Base-by-base conservation (phyloP, 2,888 invertebrate genomes). In the Lasiommata megera region DNA sequence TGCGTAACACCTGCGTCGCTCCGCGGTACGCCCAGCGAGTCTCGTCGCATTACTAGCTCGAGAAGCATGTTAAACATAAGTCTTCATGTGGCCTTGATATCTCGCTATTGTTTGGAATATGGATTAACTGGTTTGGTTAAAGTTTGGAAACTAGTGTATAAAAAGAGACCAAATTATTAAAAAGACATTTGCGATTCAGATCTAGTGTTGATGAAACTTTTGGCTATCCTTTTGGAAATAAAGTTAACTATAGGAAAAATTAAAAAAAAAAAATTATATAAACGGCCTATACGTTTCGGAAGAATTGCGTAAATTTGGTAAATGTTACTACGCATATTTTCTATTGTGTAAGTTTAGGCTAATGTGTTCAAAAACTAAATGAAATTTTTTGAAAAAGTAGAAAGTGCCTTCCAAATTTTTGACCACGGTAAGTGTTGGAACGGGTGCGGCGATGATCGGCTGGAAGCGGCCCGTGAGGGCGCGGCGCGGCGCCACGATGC, bases 401-500 rank as follows among this genome's bases (percentile, higher is more conserved):
- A 93, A 94, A 95, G 94, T 95, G 95, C 95, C 95, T 95, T 95
- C 94, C 94, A 94, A 92, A 92, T 88, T 88, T 88, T 90, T 89
- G 90, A 91, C 90, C 90, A 91, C 85, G 87, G 82, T 87, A 86
- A 92, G 92, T 91, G 92, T 92, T 88, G 93, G 93, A 85, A 80
- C 80, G 75, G 79, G 80, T 84, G 86, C 87, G 93, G 92, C 93
- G 92, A 84, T 73, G 69, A 69, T 66, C 64, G 64, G 66, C 66
- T 64, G 65, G 80, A 76, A 58, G 74, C 76, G 77, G 76, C 71
- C 68, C 72, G 79, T 58, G 67, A 76, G 71, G 65, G 66, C 62
- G 73, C 61, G 62, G 64, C 68, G 69, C 67, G 56, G 60, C 47
- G 56, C 53, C 43, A 56, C 54, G 54, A 41, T 54, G 55, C 5